These are phyloP conservation scores for Hybognathus amarus DNA, from an alignment of 2,797 vertebrate genomes.

Conservation along the genomic window DNA sequence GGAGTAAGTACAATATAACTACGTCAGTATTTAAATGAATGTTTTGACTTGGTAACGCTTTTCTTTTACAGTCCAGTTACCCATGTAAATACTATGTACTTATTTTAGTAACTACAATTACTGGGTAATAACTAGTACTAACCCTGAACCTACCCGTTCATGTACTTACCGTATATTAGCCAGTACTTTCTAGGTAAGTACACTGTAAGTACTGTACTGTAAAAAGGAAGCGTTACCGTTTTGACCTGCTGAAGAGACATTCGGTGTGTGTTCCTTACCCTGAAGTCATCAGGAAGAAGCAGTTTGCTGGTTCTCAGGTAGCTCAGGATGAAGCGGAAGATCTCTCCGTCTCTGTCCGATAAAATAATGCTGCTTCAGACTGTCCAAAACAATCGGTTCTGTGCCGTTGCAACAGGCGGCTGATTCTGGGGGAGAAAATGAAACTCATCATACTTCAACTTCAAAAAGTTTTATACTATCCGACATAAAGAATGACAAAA, in stretches of 20 bases:
- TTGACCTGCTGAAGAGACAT: background rate
- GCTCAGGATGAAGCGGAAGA: slow-evolving; percentile 98
- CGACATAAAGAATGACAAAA: background rate
- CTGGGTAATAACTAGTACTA: too few species aligned
- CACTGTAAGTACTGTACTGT: too few species aligned
- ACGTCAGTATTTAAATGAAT: background rate
- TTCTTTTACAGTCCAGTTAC: too few species aligned
- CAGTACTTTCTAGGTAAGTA: too few species aligned
- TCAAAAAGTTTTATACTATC: background rate
- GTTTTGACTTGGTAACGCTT: background rate
- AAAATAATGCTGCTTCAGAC: slow-evolving; percentile 99
- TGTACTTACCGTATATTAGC: too few species aligned
- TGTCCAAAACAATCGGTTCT: slow-evolving; percentile 98
- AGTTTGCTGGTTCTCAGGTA: slow-evolving; percentile 98
- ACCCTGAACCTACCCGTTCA: too few species aligned
- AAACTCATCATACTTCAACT: background rate
- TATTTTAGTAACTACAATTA: too few species aligned
- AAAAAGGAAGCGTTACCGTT: too few species aligned
- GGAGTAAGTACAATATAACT: background rate
- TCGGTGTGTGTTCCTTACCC: slow-evolving; percentile 76
- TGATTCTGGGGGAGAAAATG: slow-evolving; percentile 83
- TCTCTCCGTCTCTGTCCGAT: slow-evolving; percentile 99
- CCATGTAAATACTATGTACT: too few species aligned
- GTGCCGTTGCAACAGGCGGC: slow-evolving; percentile 99
- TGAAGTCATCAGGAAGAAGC: slow-evolving; percentile 98